Base-by-base conservation (phyloP, 1,140 invertebrate species). In the Ephestia elutella region DNA sequence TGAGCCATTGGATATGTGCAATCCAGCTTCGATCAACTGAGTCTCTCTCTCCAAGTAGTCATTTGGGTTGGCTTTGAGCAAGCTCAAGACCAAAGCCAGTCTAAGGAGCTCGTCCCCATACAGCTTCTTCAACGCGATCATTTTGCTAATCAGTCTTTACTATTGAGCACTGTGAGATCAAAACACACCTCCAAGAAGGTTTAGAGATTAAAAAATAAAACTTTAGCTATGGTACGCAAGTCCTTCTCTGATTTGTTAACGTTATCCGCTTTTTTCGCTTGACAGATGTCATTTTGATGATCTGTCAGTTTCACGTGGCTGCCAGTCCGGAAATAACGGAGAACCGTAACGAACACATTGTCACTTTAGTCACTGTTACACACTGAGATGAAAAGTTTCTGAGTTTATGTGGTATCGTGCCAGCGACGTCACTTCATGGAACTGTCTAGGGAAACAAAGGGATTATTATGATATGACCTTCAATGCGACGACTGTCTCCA, bases 81-180 rank as follows among this genome's bases (percentile, higher is more conserved):
- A 88, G 73, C 94, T 95, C 15, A 96, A 88, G 17, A 96, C 86
- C 57, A 96, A 82, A 5, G 95, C 94, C 5, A 96, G 86, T 66
- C 95, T 93, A 15, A 96, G 85, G 53, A 96, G 86, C 84, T 96
- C 95, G 73, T 96, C 94, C 15, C 92, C 90, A 64, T 94, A 93
- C 4, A 94, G 78, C 80, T 95, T 95, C 81, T 95, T 95, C 62
- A 94, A 77, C 57, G 91, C 92, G 74, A 94, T 87, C 93, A 95
- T 94, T 73, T 44, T 51, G 38, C 57, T 61, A 65, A 55, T 53
- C 54, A 56, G 32, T 59, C 32, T 53, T 59, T 68, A 66, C 68
- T 65, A 65, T 85, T 87, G 82, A 87, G 85, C 85, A 83, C 81
- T 80, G 56, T 79, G 85, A 87, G 82, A 87, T 87, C 85, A 81